Evolutionary conservation across 2,113 vertebrate genomes (phyloP).

Genomic region (Entomyzon cyanotis): DNA sequence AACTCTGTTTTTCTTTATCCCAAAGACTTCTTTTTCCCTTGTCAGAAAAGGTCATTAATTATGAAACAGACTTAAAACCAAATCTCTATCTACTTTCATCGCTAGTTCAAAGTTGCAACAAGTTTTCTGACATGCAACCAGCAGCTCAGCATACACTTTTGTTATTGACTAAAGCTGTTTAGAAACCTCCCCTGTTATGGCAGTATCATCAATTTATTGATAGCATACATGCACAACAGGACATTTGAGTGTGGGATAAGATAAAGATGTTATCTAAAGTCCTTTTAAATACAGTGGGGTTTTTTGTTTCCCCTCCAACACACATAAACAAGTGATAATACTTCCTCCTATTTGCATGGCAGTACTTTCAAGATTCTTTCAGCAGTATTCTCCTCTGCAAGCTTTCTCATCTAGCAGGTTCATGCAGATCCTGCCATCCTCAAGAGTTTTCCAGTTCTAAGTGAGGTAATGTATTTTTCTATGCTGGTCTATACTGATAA

Average conservation of each 20-base stretch:
- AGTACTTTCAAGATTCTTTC: conserved; percentile 7
- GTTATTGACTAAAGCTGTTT: not conserved
- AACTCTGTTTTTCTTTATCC: not conserved
- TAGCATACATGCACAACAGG: not conserved
- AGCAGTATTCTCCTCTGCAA: not conserved
- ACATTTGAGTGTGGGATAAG: not conserved
- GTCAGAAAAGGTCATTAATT: not conserved
- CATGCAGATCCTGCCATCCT: not conserved
- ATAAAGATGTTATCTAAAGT: not conserved
- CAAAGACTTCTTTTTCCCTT: not conserved
- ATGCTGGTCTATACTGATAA: not conserved
- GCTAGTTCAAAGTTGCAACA: not conserved
- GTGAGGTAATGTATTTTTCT: conserved; percentile 45
- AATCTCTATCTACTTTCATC: not conserved
- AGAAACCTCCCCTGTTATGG: not conserved
- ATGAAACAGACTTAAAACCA: not conserved
- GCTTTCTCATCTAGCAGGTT: conserved; percentile 30
- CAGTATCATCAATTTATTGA: not conserved
- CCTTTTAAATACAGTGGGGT: not conserved
- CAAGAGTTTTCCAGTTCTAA: conserved; percentile 15
- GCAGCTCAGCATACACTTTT: not conserved
- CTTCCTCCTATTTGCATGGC: conserved; percentile 20
- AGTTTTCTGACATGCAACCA: not conserved
- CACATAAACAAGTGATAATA: not conserved
- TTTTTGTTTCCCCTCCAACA: not conserved